phyloP scores from a whole-genome alignment of 2,888 invertebrate genomes.

The Andrena praecox region DNA sequence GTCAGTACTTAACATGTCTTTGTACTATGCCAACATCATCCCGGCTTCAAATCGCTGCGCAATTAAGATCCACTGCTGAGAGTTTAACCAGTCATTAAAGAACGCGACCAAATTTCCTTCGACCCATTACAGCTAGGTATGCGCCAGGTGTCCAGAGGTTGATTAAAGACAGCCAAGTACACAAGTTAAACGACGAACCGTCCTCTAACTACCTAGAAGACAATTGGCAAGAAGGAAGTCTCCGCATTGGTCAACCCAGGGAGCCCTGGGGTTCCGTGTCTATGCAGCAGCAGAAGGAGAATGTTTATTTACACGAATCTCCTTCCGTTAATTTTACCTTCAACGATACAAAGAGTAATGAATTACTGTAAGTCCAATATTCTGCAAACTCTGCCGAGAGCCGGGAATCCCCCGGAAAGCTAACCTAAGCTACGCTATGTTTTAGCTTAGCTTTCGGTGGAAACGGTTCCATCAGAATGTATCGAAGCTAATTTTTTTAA shows the following conservation, averaged over 20 bases:
- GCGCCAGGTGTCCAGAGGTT: slow-evolving; percentile 36
- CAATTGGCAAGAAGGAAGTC: slow-evolving; percentile 63
- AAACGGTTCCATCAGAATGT: too few species aligned
- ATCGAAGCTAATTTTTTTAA: too few species aligned
- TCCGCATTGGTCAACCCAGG: slow-evolving; percentile 74
- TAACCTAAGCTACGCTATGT: too few species aligned
- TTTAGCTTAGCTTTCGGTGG: too few species aligned
- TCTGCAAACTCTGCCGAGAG: neutral
- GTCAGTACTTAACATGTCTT: too few species aligned
- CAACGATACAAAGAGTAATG: slow-evolving; percentile 41
- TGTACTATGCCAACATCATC: too few species aligned
- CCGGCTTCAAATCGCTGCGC: too few species aligned
- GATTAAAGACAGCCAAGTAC: slow-evolving; percentile 25
- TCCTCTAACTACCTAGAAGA: slow-evolving; percentile 35
- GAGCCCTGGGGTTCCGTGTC: slow-evolving; percentile 74
- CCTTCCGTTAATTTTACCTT: slow-evolving; percentile 42
- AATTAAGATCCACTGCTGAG: too few species aligned
- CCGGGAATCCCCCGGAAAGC: too few species aligned
- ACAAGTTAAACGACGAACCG: slow-evolving; percentile 32
- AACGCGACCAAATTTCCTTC: too few species aligned
- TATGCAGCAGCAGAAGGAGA: slow-evolving; percentile 24
- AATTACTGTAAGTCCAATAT: slow-evolving; percentile 41
- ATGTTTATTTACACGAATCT: slow-evolving; percentile 25
- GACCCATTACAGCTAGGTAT: slow-evolving; percentile 49
- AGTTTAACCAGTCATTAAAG: too few species aligned